Evolutionary conservation across 2,888 invertebrate genomes (phyloP).

Genomic region (Ceraclea dissimilis): DNA sequence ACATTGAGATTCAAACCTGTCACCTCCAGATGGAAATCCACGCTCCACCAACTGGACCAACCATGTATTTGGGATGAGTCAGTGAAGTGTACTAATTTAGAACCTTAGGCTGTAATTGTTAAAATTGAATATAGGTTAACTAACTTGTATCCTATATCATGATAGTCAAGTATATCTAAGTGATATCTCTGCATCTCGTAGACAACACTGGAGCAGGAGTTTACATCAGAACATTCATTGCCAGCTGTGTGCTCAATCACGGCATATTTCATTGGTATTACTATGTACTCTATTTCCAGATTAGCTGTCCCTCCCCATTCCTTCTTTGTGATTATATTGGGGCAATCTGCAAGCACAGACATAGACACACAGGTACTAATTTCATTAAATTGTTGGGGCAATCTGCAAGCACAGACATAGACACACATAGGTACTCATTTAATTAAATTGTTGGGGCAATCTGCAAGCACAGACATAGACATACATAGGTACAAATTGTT

Average conservation of each 20-base stretch:
- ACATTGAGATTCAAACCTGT: too few species aligned
- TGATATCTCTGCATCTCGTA: conserved; percentile 40
- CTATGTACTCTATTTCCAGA: conserved; percentile 40
- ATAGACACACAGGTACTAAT: neutral
- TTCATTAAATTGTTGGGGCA: conserved; percentile 31
- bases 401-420: conserved; percentile 9
- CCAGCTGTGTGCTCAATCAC: conserved; percentile 45
- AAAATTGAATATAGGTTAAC: too few species aligned
- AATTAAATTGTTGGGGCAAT: conserved; percentile 31
- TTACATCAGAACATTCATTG: conserved; percentile 32
- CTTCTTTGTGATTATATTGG: conserved; percentile 39
- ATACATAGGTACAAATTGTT: too few species aligned
- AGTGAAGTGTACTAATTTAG: too few species aligned
- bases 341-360: conserved; percentile 18
- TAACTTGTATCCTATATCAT: conserved; percentile 43
- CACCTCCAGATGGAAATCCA: too few species aligned
- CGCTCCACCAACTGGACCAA: too few species aligned
- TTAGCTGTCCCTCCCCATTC: conserved; percentile 47
- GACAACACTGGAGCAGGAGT: conserved; percentile 34
- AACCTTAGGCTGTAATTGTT: too few species aligned
- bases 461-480: conserved; percentile 13
- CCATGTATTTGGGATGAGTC: too few species aligned
- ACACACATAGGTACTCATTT: neutral
- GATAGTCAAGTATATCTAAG: conserved; percentile 35
- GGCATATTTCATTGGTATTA: conserved; percentile 40